Base-by-base conservation (phyloP, 2,113 vertebrate genomes). In the Felis chaus region DNA sequence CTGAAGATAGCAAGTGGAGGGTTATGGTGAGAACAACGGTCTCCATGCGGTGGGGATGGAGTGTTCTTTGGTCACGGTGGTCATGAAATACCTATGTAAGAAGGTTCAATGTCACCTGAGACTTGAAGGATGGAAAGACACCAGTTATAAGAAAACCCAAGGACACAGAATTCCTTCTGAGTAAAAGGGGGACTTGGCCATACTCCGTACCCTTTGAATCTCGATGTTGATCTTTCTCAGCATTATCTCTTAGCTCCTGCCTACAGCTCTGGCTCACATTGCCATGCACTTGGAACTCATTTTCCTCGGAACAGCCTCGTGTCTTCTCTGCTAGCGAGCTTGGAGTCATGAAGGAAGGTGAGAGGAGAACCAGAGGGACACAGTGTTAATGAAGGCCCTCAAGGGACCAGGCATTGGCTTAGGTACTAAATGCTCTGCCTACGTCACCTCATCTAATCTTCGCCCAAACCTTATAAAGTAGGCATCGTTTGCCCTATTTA, bases 361-460 rank as follows among this genome's bases (percentile, higher is more conserved):
- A 88, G 78, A 45, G n/a, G 39, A 27, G 55, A 8, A 68, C 23
- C 31, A 80, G n/a, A 57, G 10, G 48, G 73, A 31, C 16, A 29
- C 27, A 33, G 8, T 25, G 80, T 53, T 39, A 83, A 80, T 88
- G 55, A 93, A 66, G 9, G 10, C 21, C 73, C 25, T 63, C 10
- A 29, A 2, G 71, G 71, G 27, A 55, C 68, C 41, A 95, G 31
- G 55, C 41, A 50, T 10, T 89, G 36, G 23, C 4, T 81, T 89
- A 45, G 63, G 33, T 7, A 45, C 23, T 94, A 68, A 13, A 13
- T 66, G 36, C 2, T 94, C 13, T 92, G 66, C 29, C 23, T n/a
- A 93, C 10, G 88, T 96, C 33, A 68, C 31, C 7, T 73, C 48
- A 90, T 79, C 29, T 94, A n/a, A 68, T 96, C n/a, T 79, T 96